Base-by-base conservation (phyloP, 2,888 invertebrate genomes). In the Caenorhabditis plicata region DNA sequence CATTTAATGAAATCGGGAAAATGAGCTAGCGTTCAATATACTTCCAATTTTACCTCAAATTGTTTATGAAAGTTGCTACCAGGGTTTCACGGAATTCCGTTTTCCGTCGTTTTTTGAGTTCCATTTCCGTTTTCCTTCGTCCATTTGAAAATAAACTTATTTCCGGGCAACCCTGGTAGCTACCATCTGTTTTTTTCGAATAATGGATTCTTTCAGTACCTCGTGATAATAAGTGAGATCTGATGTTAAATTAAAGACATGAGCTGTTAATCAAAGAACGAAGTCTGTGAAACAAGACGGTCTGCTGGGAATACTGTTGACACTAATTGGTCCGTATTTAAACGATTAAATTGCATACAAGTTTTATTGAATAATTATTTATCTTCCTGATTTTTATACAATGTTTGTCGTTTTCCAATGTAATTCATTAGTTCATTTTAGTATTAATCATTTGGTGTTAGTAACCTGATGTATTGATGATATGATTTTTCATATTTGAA, bases 241-340 rank as follows among this genome's bases (percentile, higher is more conserved):
- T 25, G 62, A 71, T 17, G 55, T 65, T 41, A 72, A 73, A 40
- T 73, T 75, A 71, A 62, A 74, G 15, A 60, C 69, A 17, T 56
- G 73, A 32, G 55, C 52, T 38, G 50, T 48, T 7, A 49, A 64
- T 43, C 50, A 64, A 26, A 38, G 55, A 22, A 31, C 13, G 13
- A 64, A 61, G 32, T n/a, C n/a, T n/a, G n/a, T n/a, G n/a, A 32
- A 40, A 23, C 50, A 40, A 38, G 51, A 55, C 20, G 62, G 62
- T 31, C 31, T 62, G 8, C 41, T 62, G 31, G 52, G 52, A 51
- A 62, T 58, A 22, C 27, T 57, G 13, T 58, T 51, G 58, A 54
- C 43, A 44, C 41, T 50, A 2, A 58, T 58, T 25, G 57, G 58
- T 13, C 47, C 55, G 29, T 39, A 57, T 41, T 63, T 53, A 52